phyloP scores from a whole-genome alignment of 2,888 invertebrate species.

The Aphidoletes aphidimyza region DNA sequence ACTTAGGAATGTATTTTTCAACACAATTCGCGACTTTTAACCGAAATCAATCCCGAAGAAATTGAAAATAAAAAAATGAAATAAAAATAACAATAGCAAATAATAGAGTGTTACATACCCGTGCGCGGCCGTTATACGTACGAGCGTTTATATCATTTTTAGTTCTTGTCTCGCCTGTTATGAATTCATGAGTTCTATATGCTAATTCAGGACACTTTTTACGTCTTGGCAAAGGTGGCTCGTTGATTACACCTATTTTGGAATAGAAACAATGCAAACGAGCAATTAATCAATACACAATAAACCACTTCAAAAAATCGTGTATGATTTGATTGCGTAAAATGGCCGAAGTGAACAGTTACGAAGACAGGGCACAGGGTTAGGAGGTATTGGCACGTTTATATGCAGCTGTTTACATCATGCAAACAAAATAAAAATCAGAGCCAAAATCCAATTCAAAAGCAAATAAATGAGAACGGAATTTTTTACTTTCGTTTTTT shows the following conservation, averaged over 20 bases:
- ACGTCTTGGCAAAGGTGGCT: conserved; percentile 85
- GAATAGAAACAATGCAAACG: background rate
- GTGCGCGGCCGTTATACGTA: conserved; percentile 68
- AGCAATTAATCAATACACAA: conserved; percentile 7
- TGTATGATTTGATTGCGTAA: no score
- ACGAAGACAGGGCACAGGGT: no score
- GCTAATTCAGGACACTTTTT: conserved; percentile 91
- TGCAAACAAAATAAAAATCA: no score
- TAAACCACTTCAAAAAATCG: background rate
- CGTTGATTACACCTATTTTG: conserved; percentile 71
- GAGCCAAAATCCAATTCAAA: background rate
- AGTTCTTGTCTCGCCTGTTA: conserved; percentile 72
- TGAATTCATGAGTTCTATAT: conserved; percentile 86
- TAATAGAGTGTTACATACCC: conserved; percentile 62
- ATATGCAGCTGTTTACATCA: no score
- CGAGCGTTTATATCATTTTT: conserved; percentile 72
- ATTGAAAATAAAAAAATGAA: background rate
- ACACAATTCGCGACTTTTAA: no score
- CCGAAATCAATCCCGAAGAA: no score
- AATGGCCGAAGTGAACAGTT: no score
- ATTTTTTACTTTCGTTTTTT: background rate
- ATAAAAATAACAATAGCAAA: conserved; percentile 52
- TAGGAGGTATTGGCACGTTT: no score
- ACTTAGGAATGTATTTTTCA: no score
- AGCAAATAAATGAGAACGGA: background rate